Evolutionary conservation across 2,888 invertebrate genomes (phyloP).

Genomic region (Carcina quercana): DNA sequence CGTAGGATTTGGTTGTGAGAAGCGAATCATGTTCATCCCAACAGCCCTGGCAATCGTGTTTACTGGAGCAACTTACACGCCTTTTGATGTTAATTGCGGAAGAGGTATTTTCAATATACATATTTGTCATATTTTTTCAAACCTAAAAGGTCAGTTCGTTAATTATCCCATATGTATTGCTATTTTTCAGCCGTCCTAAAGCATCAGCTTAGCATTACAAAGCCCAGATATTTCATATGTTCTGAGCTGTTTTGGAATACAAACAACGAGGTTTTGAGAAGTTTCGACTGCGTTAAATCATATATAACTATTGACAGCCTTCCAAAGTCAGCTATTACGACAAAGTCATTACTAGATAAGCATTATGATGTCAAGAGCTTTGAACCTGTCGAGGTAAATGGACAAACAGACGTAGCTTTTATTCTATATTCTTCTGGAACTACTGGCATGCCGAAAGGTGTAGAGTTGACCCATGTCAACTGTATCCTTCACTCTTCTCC

Average conservation of each 20-base stretch:
- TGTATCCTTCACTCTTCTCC: constrained; percentile 50
- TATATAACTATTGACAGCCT: constrained; percentile 36
- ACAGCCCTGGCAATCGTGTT: constrained; percentile 69
- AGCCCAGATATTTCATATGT: constrained; percentile 78
- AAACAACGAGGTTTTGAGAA: constrained; percentile 34
- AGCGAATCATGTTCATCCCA: constrained; percentile 69
- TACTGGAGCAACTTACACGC: constrained; percentile 45
- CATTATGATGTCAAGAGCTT: constrained; percentile 34
- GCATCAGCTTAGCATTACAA: constrained; percentile 78
- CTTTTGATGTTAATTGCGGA: constrained; percentile 38
- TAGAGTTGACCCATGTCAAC: constrained; percentile 76
- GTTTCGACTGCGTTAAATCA: constrained; percentile 34
- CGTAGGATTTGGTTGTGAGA: constrained; percentile 75
- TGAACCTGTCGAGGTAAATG: constrained; percentile 61
- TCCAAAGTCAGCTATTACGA: constrained; percentile 22
- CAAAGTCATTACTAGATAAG: constrained; percentile 29
- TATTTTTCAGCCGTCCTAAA: constrained; percentile 75
- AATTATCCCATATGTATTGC: neutral
- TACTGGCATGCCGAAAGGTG: constrained; percentile 80
- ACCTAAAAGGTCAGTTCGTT: no score
- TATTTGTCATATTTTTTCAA: no score
- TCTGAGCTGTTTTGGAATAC: constrained; percentile 66
- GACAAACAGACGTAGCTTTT: constrained; percentile 38
- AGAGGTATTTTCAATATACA: no score
- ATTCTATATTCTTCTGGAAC: constrained; percentile 82